Conservation (phyloP, 2,797 vertebrate species). For the Karalla daura region DNA sequence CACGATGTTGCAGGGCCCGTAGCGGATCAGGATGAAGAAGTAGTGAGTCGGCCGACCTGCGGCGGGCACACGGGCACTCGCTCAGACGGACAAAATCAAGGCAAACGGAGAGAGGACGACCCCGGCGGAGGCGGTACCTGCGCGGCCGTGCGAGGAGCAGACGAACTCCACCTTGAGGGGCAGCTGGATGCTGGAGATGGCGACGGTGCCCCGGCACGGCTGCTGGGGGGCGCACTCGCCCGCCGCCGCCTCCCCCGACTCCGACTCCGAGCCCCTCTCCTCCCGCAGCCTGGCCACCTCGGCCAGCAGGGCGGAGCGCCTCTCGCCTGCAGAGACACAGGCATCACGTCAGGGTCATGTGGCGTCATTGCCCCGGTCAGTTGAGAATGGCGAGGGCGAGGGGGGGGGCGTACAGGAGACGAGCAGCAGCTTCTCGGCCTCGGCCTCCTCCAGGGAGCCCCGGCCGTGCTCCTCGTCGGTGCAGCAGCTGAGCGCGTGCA, state of each 20-base stretch:
- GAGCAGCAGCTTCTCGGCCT: constrained; percentile 86
- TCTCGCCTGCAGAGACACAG: constrained; percentile 86
- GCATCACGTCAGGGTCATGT: too few species aligned
- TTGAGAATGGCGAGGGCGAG: neutral
- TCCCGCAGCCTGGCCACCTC: constrained; percentile 79
- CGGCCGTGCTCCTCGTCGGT: constrained; percentile 85
- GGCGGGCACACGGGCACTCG: neutral
- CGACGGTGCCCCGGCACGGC: constrained; percentile 82
- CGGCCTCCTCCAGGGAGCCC: constrained; percentile 86
- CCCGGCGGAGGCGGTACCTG: constrained; percentile 74
- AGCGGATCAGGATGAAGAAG: constrained; percentile 87
- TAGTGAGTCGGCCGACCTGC: constrained; percentile 84
- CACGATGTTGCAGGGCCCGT: constrained; percentile 82
- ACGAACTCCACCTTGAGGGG: constrained; percentile 88
- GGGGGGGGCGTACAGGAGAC: constrained; percentile 76
- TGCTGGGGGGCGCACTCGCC: constrained; percentile 53
- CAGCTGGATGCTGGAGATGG: constrained; percentile 83
- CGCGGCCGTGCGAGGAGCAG: constrained; percentile 77
- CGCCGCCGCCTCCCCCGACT: constrained; percentile 19
- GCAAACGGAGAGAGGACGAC: too few species aligned
- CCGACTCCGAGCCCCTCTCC: constrained; percentile 34
- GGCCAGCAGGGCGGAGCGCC: constrained; percentile 76
- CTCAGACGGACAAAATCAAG: too few species aligned
- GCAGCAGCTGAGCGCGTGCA: constrained; percentile 87
- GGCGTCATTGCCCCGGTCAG: neutral